A percentile compares a stretch with the other conserved stretches of the same genome.
Conservation (phyloP, 2,113 vertebrate species). For the Naja naja region DNA sequence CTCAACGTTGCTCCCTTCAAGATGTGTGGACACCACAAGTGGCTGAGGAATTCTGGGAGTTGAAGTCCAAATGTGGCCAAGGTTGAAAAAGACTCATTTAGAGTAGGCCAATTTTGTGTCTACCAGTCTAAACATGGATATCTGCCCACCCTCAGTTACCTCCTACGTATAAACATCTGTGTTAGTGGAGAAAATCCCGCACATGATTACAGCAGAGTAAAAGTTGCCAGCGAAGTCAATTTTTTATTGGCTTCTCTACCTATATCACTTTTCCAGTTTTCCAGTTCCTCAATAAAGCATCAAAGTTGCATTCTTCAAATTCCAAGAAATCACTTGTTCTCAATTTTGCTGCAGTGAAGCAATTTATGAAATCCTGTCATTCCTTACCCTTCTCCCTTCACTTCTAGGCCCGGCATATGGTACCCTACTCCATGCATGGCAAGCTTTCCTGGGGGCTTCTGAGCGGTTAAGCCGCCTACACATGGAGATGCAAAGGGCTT, state of each 20-base stretch:
- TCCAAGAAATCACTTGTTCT: background rate
- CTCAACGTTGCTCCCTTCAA: background rate
- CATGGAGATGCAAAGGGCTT: constrained; percentile 73
- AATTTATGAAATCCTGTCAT: background rate
- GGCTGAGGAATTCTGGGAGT: background rate
- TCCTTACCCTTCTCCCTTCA: background rate
- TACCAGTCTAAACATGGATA: background rate
- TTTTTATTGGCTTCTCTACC: background rate
- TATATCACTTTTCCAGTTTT: background rate
- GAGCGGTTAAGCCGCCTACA: constrained; percentile 77
- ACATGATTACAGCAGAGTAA: background rate
- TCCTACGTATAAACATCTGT: background rate
- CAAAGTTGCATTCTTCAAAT: background rate
- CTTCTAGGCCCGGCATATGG: constrained; percentile 75
- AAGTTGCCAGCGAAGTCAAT: background rate
- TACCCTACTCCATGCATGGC: constrained; percentile 79
- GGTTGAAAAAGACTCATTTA: background rate
- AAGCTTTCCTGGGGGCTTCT: constrained; percentile 78
- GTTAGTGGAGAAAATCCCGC: background rate
- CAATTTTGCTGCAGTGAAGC: background rate
- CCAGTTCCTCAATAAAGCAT: background rate
- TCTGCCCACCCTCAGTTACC: background rate
- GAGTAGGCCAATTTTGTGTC: background rate
- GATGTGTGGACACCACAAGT: background rate
- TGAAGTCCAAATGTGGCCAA: background rate